Evolutionary conservation across 2,888 invertebrate species (phyloP), one percentile per base, ranked within the genome.

Genomic region (Polyommatus iphigenia): DNA sequence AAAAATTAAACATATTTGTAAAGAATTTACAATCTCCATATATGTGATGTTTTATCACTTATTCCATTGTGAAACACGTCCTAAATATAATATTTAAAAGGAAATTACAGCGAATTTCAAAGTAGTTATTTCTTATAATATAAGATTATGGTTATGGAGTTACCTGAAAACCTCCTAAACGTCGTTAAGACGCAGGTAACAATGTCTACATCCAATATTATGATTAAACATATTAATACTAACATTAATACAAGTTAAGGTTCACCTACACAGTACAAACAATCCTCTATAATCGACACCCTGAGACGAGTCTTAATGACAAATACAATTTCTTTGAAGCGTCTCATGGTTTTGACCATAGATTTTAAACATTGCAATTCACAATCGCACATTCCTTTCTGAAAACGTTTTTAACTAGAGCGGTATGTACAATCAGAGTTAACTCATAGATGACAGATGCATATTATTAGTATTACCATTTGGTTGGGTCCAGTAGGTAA

Each of bases 181-280:
- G 67, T 32, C 67, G 15, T 13, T 29, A 59, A 41, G 75, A 50
- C 75, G 50, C 24, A 0, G 10, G 50, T 46, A 75, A 75, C 50
- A 50, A 29, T 75, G 0, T 7, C 75, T 75, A 75, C 75, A 15
- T 54, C 29, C 54, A 54, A 24, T 75, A 75, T 46, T 46, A 75
- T 75, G 75, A 75, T 75, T 75, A 75, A 75, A 75, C 20, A 75
- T 75, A 54, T 75, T 75, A 75, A 75, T 75, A 75, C 75, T 75
- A 75, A 75, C 75, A 75, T 75, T 15, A 54, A 75, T 75, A 75
- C 75, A 50, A 75, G 50, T 50, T 15, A 75, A 75, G 50, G 15
- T 75, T 7, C 46, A 73, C 73, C 50, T 73, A 46, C 72, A 36
- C 32, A n/a, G 50, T 20, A 29, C 24, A 67, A 67, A 67, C 29